Evolutionary conservation across 2,888 invertebrate genomes (phyloP), one percentile per base, ranked within the genome.

Genomic region (Tachina grossa): DNA sequence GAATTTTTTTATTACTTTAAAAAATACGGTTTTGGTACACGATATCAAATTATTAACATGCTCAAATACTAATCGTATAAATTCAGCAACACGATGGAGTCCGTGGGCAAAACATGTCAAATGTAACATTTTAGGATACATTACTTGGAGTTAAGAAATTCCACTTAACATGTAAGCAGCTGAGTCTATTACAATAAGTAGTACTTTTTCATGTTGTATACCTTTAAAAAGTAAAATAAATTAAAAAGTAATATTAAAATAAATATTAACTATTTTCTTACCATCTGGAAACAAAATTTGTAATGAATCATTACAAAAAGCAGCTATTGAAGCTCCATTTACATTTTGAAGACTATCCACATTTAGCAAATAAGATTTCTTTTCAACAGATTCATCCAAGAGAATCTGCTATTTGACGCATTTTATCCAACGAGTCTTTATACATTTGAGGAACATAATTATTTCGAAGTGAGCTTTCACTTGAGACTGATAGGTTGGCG

Each of bases 51-150:
- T n/a, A n/a, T n/a, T n/a, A n/a, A n/a, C n/a, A n/a, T n/a, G n/a
- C n/a, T n/a, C n/a, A n/a, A n/a, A n/a, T n/a, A n/a, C n/a, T n/a
- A n/a, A n/a, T n/a, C n/a, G n/a, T 43, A 68, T 68, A n/a, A 68
- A 68, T n/a, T 51, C 68, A 9, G 49, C 68, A 51, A 68, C 9
- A 39, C 68, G 68, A 68, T 51, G 68, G 9, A 68, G 22, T 51
- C 22, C 49, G 14, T 68, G n/a, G n/a, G n/a, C n/a, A n/a, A n/a
- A n/a, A n/a, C n/a, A n/a, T n/a, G n/a, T n/a, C n/a, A n/a, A n/a
- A 68, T 68, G 49, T 3, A 68, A 10, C 65, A 66, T 66, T 49
- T 49, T 66, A 13, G 22, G 22, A 66, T 66, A 66, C 65, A 66
- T 66, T 22, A 22, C 13, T 47, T 66, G 47, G n/a, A 49, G 47